Conservation (phyloP, 2,797 vertebrate species). For the Muraenolepis orangiensis region DNA sequence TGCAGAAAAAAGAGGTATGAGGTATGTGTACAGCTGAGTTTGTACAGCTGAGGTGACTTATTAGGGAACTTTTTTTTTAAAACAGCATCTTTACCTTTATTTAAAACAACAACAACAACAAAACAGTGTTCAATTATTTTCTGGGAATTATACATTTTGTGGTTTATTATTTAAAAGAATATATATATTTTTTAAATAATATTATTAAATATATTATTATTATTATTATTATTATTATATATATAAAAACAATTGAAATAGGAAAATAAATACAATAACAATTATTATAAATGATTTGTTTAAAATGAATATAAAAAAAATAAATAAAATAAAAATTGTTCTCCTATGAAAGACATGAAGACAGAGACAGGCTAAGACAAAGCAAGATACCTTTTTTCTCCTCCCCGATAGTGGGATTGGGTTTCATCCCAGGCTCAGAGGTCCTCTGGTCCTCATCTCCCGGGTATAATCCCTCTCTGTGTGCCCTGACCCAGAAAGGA, state of each 20-base stretch:
- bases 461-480: slow-evolving; percentile 73
- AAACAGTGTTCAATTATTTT: not conserved
- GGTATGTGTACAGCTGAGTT: not conserved
- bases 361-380: slow-evolving; percentile 29
- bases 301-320: too few species aligned
- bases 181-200: too few species aligned
- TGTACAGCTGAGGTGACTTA: not conserved
- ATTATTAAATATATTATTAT: too few species aligned
- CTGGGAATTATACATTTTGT: not conserved
- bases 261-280: too few species aligned
- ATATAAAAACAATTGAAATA: too few species aligned
- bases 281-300: slow-evolving; percentile 57
- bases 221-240: too few species aligned
- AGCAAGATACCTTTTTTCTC: slow-evolving; percentile 26
- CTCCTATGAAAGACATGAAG: slow-evolving; percentile 61
- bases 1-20: too few species aligned
- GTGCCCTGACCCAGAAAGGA: slow-evolving; percentile 76
- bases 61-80: not conserved
- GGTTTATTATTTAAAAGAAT: too few species aligned
- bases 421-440: not conserved
- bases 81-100: not conserved
- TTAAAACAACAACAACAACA: not conserved
- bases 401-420: not conserved
- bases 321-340: too few species aligned
- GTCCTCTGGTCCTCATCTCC: slow-evolving; percentile 61